A percentile compares a stretch with the other conserved stretches of the same genome.
Evolutionary conservation across 2,113 vertebrate species (phyloP).

Genomic region (Neolamprologus variostigma): DNA sequence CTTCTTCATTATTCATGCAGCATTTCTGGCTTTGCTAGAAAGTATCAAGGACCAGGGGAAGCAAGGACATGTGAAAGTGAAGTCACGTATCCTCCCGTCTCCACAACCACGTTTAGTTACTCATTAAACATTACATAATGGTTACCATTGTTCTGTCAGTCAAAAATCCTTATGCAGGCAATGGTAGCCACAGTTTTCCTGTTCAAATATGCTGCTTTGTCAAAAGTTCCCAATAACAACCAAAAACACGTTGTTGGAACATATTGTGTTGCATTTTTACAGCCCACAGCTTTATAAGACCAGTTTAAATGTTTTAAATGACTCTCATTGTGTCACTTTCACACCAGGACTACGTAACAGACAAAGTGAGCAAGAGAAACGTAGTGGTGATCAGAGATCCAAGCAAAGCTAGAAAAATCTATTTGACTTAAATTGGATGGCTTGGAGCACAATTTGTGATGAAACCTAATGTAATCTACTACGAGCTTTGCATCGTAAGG

Average conservation of each 20-base stretch:
- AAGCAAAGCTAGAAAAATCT: neutral
- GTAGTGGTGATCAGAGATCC: neutral
- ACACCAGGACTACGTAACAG: neutral
- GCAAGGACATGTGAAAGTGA: neutral
- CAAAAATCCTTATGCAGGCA: neutral
- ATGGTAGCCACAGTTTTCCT: neutral
- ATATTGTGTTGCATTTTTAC: neutral
- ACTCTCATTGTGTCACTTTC: neutral
- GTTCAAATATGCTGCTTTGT: neutral
- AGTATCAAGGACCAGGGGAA: neutral
- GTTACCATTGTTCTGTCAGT: neutral
- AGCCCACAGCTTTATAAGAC: neutral
- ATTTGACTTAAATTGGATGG: neutral
- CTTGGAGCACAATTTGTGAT: neutral
- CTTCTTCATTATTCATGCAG: constrained; percentile 30
- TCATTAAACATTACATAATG: neutral
- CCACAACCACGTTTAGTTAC: neutral
- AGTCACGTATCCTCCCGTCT: neutral
- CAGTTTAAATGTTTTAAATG: neutral
- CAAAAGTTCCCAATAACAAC: neutral
- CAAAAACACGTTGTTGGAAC: neutral
- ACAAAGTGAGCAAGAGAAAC: neutral
- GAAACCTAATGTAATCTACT: neutral
- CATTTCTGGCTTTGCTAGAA: constrained; percentile 26
- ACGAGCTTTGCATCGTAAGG: neutral